Conservation (phyloP, 1,140 invertebrate genomes). For the Nilaparvata lugens region DNA sequence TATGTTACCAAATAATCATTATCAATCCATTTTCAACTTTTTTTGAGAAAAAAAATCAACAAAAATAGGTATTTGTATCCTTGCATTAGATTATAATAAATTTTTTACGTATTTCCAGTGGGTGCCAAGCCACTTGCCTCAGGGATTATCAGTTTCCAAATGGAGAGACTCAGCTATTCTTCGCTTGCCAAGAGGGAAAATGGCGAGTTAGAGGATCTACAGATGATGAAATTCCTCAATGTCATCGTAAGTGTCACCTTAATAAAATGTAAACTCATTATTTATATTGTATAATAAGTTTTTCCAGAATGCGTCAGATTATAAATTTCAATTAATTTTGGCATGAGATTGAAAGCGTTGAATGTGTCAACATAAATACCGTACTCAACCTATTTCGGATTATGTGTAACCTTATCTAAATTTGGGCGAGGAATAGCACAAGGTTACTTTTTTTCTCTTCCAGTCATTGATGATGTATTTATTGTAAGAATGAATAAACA, state of each 20-base stretch:
- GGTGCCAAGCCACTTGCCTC: conserved; percentile 46
- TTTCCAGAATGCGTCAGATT: neutral
- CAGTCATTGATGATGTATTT: no score
- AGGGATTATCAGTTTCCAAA: conserved; percentile 48
- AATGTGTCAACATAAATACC: neutral
- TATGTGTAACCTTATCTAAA: no score
- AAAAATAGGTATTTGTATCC: conserved; percentile 2
- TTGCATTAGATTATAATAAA: neutral
- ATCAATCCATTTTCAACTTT: neutral
- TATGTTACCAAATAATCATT: no score
- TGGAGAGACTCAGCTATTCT: conserved; percentile 39
- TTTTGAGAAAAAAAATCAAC: no score
- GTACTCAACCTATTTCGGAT: no score
- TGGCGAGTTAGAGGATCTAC: conserved; percentile 45
- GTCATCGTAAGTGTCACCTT: conserved; percentile 44
- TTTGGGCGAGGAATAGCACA: no score
- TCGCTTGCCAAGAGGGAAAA: conserved; percentile 43
- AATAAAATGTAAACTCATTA: neutral
- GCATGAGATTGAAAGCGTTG: neutral
- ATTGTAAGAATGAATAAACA: no score
- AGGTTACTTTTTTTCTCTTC: no score
- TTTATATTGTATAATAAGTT: neutral
- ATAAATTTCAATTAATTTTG: neutral
- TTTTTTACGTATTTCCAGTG: conserved; percentile 28
- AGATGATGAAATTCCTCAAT: conserved; percentile 43